Conservation (phyloP, 2,888 invertebrate species). For the Tetranychus piercei region DNA sequence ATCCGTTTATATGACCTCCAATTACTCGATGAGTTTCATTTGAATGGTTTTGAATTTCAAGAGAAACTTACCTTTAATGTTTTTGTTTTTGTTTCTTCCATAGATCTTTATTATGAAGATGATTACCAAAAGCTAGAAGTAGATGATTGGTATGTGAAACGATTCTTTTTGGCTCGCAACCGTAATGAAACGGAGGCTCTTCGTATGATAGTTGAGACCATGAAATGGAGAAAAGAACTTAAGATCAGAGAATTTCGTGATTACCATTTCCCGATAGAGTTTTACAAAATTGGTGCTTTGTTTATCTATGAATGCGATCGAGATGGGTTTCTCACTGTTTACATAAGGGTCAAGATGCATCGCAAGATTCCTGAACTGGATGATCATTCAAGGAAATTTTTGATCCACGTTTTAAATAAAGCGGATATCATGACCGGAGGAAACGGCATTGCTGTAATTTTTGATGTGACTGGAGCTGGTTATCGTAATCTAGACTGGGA, state of each 20-base stretch:
- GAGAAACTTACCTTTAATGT: too few relatives aligned
- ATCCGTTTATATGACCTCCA: too few relatives aligned
- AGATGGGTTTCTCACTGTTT: constrained; percentile 28
- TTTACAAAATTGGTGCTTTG: constrained; percentile 31
- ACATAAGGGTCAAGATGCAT: constrained; percentile 17
- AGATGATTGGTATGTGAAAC: constrained; percentile 12
- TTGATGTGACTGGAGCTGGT: constrained; percentile 20
- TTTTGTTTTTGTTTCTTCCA: too few relatives aligned
- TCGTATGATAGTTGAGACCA: constrained; percentile 5
- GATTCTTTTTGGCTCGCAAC: not conserved
- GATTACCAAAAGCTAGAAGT: not conserved
- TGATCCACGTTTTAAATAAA: constrained; percentile 13
- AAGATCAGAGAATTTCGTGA: not conserved
- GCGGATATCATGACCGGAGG: constrained; percentile 19
- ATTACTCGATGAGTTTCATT: too few relatives aligned
- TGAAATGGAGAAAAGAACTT: constrained; percentile 6
- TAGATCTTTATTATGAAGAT: not conserved
- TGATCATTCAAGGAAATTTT: constrained; percentile 16
- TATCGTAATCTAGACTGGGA: constrained; percentile 18
- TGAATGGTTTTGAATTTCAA: too few relatives aligned
- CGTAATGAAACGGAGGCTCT: not conserved
- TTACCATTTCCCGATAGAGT: constrained; percentile 18
- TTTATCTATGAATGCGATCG: constrained; percentile 32
- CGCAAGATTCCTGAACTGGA: constrained; percentile 17
- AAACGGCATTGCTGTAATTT: constrained; percentile 13